Conservation (phyloP, 2,888 invertebrate genomes). For the Nematopogon swammerdamellus region DNA sequence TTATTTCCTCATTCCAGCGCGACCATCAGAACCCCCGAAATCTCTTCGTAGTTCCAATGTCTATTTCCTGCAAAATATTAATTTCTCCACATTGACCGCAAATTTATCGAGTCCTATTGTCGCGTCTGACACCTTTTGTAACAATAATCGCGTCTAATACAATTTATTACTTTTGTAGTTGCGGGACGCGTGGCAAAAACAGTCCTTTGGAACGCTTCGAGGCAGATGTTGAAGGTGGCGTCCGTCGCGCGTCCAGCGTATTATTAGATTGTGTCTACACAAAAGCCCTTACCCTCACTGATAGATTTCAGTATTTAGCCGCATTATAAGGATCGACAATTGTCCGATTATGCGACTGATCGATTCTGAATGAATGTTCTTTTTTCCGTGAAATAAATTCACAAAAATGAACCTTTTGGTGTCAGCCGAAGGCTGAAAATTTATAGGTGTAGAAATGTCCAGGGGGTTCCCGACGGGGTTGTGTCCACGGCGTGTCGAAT, state of each 20-base stretch:
- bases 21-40: too few species aligned
- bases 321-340: conserved; percentile 10
- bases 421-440: too few species aligned
- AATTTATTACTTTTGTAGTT: conserved; percentile 27
- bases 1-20: too few species aligned
- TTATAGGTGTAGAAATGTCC: too few species aligned
- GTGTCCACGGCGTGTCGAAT: conserved; percentile 13
- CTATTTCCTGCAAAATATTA: neutral
- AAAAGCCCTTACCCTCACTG: neutral
- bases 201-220: conserved; percentile 18
- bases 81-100: neutral
- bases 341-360: conserved; percentile 13
- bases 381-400: neutral
- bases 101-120: neutral
- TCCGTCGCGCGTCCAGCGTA: neutral
- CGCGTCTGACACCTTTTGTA: conserved; percentile 37
- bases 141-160: conserved; percentile 31
- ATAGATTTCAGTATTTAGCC: conserved; percentile 11
- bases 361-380: conserved; percentile 2
- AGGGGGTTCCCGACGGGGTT: too few species aligned
- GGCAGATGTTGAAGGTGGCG: conserved; percentile 30
- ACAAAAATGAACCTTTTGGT: neutral
- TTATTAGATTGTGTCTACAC: neutral
- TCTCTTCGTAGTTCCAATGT: too few species aligned
- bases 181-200: conserved; percentile 35